Conservation (phyloP, 2,113 vertebrate species). For the Atherinomorus stipes region DNA sequence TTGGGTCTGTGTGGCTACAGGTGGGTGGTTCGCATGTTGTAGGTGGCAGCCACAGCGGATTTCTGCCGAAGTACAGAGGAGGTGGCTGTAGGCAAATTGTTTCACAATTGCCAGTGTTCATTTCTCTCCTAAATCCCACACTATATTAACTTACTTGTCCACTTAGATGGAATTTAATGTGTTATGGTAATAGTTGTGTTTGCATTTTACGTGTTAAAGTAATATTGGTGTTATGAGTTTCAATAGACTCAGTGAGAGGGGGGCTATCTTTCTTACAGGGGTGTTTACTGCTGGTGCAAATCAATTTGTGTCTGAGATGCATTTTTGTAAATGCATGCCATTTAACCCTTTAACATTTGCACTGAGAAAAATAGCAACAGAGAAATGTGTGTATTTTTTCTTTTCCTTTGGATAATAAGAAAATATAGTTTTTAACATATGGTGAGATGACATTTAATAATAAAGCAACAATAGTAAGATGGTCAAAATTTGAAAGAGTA, state of each 20-base stretch:
- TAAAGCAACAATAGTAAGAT: too few relatives aligned
- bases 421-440: too few relatives aligned
- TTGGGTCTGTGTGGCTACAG: slow-evolving; percentile 73
- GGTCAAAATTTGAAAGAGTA: too few relatives aligned
- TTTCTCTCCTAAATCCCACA: slow-evolving; percentile 60
- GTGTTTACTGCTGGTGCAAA: not conserved
- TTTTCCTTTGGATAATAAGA: too few relatives aligned
- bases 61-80: slow-evolving; percentile 72
- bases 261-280: too few relatives aligned
- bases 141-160: slow-evolving; percentile 55
- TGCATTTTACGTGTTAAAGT: not conserved
- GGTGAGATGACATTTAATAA: too few relatives aligned
- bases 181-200: slow-evolving; percentile 42
- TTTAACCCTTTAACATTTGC: too few relatives aligned
- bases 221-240: not conserved
- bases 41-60: slow-evolving; percentile 75
- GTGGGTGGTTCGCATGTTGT: slow-evolving; percentile 75
- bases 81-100: slow-evolving; percentile 72
- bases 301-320: slow-evolving; percentile 1
- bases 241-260: slow-evolving; percentile 3
- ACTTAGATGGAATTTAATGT: slow-evolving; percentile 54
- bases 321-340: too few relatives aligned
- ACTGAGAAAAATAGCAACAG: too few relatives aligned
- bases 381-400: too few relatives aligned
- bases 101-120: slow-evolving; percentile 69